These are phyloP conservation scores for Colistium nudipinnis DNA, from an alignment of 2,113 vertebrate genomes.

Conservation along the genomic window DNA sequence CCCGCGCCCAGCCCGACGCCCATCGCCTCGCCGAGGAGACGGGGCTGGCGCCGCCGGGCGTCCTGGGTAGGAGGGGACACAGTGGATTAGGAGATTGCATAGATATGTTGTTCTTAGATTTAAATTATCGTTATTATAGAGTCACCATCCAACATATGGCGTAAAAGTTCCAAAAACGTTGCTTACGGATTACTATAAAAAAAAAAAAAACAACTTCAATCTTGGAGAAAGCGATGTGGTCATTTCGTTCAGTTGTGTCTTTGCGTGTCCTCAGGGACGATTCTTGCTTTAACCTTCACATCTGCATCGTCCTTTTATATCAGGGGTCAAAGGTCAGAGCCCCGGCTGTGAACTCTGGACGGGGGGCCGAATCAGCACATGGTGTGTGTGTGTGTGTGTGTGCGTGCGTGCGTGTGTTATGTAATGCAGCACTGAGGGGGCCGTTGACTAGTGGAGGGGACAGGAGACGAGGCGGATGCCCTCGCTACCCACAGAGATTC, in stretches of 20 bases:
- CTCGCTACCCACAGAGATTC: conserved; percentile 21
- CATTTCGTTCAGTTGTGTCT: no score
- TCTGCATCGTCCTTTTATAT: neutral
- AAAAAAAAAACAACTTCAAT: no score
- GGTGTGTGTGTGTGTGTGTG: neutral
- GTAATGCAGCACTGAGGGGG: conserved; percentile 52
- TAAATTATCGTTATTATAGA: no score
- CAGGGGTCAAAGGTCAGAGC: neutral
- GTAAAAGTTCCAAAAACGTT: no score
- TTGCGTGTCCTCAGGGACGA: conserved; percentile 26
- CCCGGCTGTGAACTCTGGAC: neutral
- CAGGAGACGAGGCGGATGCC: conserved; percentile 19
- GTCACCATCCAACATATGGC: no score
- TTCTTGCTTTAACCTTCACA: neutral
- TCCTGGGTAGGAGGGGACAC: conserved; percentile 68
- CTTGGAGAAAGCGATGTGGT: no score
- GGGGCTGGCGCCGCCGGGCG: conserved; percentile 46
- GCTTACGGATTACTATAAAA: no score
- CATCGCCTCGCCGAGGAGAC: conserved; percentile 43
- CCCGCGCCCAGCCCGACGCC: no score
- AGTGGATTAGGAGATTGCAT: neutral
- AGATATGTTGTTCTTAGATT: no score
- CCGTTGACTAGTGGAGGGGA: conserved; percentile 42
- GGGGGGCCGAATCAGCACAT: neutral
- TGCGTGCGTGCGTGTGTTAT: conserved; percentile 44